Base-by-base conservation (phyloP, 1,140 invertebrate species). In the Oncopodura yosiiana region DNA sequence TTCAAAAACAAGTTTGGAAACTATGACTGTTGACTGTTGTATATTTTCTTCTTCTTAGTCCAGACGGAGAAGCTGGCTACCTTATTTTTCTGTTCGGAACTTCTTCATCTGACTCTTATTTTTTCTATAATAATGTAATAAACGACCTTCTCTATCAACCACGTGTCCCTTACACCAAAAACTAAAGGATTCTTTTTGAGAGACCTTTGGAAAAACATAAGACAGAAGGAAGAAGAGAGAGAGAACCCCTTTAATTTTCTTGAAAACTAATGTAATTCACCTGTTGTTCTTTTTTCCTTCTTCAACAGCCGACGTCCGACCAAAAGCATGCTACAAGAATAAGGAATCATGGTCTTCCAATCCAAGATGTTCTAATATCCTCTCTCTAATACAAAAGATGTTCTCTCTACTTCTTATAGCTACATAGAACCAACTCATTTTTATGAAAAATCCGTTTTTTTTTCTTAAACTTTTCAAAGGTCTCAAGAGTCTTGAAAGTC, bases 261-360 rank as follows among this genome's bases (percentile, higher is more conserved):
- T 46, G 36, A 36, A n/a, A 46, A 48, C 39, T 55, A 42, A 55
- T 45, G 45, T 45, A 43, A 55, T 55, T 55, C 53, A 55, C 53
- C 53, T 55, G 53, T 55, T 55, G 43, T 55, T 44, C 23, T 29
- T 44, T 9, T 44, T 44, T 46, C 24, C 5, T 16, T 5, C 14
- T 30, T 27, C 27, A 46, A 46, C 9, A n/a, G 26, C 3, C 19
- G 24, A 21, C 16, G 21, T 23, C 11, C 42, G n/a, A n/a, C n/a
- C n/a, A n/a, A n/a, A n/a, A n/a, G n/a, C n/a, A n/a, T n/a, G n/a
- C n/a, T n/a, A n/a, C n/a, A n/a, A n/a, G n/a, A n/a, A n/a, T n/a
- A n/a, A n/a, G n/a, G n/a, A n/a, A n/a, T n/a, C n/a, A n/a, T n/a
- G n/a, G n/a, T n/a, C n/a, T n/a, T n/a, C n/a, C n/a, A n/a, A n/a